These are phyloP conservation scores for Maconellicoccus hirsutus DNA, from an alignment of 1,140 invertebrate genomes.

Conservation along the genomic window DNA sequence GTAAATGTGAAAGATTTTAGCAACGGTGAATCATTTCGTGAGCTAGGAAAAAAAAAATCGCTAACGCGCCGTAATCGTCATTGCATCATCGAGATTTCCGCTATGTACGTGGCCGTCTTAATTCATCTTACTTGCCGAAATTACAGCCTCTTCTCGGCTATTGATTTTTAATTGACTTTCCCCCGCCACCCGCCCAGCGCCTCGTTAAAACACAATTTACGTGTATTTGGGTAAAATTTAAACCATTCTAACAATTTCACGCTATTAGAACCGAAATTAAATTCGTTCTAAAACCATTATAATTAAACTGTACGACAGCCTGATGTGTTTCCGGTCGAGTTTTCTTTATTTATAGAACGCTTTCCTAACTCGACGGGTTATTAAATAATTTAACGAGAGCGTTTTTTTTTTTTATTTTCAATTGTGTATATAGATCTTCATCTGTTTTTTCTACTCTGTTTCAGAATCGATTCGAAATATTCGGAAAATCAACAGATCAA, in stretches of 20 bases:
- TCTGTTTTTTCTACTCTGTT: too few species aligned
- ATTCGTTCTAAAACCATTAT: background rate
- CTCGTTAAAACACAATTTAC: too few species aligned
- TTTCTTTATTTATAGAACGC: constrained; percentile 6
- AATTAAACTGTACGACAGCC: background rate
- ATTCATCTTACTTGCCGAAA: too few species aligned
- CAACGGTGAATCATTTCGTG: constrained; percentile 2
- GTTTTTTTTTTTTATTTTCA: too few species aligned
- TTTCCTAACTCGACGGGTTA: background rate
- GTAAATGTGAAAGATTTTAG: background rate
- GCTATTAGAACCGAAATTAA: background rate
- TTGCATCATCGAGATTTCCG: constrained; percentile 3
- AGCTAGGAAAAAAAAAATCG: background rate
- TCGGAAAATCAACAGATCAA: too few species aligned
- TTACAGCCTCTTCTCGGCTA: too few species aligned
- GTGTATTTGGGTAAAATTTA: too few species aligned
- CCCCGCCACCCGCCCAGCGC: too few species aligned
- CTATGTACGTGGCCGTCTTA: background rate
- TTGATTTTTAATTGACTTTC: too few species aligned
- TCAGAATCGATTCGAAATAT: too few species aligned
- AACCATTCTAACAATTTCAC: background rate
- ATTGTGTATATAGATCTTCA: too few species aligned
- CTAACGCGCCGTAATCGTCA: background rate
- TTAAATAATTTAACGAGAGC: background rate
- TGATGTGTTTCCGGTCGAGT: background rate